phyloP scores from a whole-genome alignment of 2,888 invertebrate genomes.

The Lasius platythorax region DNA sequence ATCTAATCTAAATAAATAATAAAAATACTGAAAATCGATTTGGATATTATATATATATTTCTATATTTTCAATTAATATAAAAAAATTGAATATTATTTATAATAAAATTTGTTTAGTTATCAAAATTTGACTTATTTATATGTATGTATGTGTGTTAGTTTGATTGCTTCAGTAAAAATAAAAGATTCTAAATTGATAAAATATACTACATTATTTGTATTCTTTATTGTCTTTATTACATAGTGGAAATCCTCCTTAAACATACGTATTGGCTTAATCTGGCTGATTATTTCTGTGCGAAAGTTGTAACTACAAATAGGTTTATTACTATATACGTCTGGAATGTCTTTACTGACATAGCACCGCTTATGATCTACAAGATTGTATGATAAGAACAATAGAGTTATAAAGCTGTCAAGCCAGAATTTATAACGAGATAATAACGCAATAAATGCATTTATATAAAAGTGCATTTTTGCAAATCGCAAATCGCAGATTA shows the following conservation, averaged over 20 bases:
- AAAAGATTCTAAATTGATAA: background rate
- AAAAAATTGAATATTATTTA: background rate
- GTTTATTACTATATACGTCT: conserved; percentile 10
- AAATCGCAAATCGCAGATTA: background rate
- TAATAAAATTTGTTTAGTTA: background rate
- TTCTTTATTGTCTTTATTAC: background rate
- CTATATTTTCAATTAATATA: no score
- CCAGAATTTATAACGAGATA: conserved; percentile 8
- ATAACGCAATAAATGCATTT: conserved; percentile 14
- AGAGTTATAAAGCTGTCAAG: conserved; percentile 44
- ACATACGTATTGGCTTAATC: conserved; percentile 1
- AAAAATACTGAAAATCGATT: no score
- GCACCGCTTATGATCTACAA: conserved; percentile 7
- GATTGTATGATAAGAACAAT: conserved; percentile 43
- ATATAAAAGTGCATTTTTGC: background rate
- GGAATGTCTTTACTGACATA: conserved; percentile 13
- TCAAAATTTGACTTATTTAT: background rate
- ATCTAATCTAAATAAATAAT: no score
- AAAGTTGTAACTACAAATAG: conserved; percentile 34
- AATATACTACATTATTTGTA: background rate
- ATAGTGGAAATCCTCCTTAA: background rate
- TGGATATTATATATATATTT: no score
- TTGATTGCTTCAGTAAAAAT: background rate
- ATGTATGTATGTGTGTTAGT: no score
- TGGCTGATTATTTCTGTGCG: conserved; percentile 21